These are phyloP conservation scores for Coptotermes formosanus DNA, from an alignment of 1,140 invertebrate species.

Conservation along the genomic window DNA sequence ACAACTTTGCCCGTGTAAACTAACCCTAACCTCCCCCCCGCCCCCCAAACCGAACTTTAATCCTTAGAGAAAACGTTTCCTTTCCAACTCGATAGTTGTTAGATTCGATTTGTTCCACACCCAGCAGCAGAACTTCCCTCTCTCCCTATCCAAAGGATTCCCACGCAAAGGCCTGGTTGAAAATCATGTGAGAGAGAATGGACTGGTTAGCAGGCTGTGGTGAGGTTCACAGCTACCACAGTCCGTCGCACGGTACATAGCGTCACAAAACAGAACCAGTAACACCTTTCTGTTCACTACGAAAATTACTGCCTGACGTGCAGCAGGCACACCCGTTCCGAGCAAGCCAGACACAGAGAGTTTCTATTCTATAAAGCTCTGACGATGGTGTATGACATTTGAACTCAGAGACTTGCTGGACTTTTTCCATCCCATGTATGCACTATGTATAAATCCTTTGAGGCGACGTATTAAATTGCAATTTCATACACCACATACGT, in stretches of 20 bases:
- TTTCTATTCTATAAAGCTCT: too few species aligned
- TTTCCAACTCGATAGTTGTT: not conserved
- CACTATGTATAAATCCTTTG: too few species aligned
- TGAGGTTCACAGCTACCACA: not conserved
- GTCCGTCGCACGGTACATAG: not conserved
- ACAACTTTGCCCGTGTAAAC: not conserved
- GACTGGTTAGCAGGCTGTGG: not conserved
- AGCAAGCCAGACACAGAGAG: too few species aligned
- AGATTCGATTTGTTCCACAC: not conserved
- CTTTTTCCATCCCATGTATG: too few species aligned
- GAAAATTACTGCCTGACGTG: too few species aligned
- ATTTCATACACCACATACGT: too few species aligned
- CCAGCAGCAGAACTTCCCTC: not conserved
- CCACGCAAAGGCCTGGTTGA: not conserved
- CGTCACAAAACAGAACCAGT: not conserved
- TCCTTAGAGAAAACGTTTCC: constrained; percentile 6
- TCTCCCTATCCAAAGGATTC: not conserved
- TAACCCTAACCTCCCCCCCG: not conserved
- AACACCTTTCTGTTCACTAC: too few species aligned
- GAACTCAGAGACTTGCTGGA: too few species aligned
- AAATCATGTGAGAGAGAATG: not conserved
- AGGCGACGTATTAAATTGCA: too few species aligned
- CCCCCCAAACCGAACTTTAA: not conserved
- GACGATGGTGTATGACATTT: too few species aligned
- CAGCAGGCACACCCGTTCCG: too few species aligned